Evolutionary conservation across 2,888 invertebrate genomes (phyloP).

Genomic region (Pseudolycoriella hygida): DNA sequence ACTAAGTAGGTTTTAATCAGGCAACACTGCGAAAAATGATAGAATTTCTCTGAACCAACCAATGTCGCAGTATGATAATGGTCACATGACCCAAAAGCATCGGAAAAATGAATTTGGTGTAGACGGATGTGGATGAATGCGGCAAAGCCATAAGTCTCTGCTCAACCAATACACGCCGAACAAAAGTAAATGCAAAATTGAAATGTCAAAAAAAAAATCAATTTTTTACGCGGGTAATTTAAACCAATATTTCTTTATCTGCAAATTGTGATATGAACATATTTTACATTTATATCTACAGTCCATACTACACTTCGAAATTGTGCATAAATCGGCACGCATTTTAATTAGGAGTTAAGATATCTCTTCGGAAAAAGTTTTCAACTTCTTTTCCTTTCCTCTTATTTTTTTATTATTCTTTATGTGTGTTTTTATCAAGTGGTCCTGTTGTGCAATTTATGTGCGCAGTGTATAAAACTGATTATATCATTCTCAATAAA

Average conservation of each 20-base stretch:
- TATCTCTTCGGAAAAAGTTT: background rate
- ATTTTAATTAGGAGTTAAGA: slow-evolving; percentile 1
- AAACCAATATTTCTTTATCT: slow-evolving; percentile 1
- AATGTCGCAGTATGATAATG: too few species aligned
- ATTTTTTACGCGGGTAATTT: background rate
- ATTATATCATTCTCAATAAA: background rate
- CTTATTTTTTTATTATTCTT: background rate
- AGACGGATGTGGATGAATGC: too few species aligned
- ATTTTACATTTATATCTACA: background rate
- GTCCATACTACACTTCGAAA: background rate
- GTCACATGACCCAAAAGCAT: too few species aligned
- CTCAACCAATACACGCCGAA: too few species aligned
- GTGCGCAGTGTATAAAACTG: background rate
- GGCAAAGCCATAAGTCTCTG: too few species aligned
- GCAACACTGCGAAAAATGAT: too few species aligned
- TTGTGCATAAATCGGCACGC: slow-evolving; percentile 1
- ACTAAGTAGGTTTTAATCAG: too few species aligned
- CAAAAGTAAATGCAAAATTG: too few species aligned
- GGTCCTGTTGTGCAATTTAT: slow-evolving; percentile 1
- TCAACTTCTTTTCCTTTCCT: too few species aligned
- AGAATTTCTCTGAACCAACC: too few species aligned
- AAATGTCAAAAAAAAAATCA: too few species aligned
- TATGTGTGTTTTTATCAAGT: background rate
- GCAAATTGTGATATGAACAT: background rate
- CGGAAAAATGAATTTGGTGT: too few species aligned